These are phyloP conservation scores for Lepidocyrtinus sp. DNA, from an alignment of 2,888 invertebrate species.

Conservation along the genomic window DNA sequence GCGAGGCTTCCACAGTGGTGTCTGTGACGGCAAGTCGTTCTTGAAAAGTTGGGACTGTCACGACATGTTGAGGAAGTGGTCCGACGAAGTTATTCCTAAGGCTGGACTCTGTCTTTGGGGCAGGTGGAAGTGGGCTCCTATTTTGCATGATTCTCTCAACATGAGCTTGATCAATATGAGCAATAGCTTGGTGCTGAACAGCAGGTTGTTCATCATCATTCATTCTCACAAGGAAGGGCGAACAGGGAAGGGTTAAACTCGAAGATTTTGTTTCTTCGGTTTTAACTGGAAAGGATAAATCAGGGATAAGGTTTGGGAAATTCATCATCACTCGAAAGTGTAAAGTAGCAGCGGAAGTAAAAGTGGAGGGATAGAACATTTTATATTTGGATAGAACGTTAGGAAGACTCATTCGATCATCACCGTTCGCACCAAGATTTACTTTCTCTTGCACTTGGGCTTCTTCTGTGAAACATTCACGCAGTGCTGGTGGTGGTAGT, in stretches of 20 bases:
- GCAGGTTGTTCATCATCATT: slow-evolving; percentile 16
- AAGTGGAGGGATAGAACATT: slow-evolving; percentile 1
- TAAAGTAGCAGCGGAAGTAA: neutral
- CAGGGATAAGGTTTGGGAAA: slow-evolving; percentile 35
- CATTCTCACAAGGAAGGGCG: neutral
- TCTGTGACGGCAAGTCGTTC: neutral
- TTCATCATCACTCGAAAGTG: slow-evolving; percentile 32
- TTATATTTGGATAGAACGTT: neutral
- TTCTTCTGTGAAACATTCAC: slow-evolving; percentile 29
- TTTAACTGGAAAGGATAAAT: slow-evolving; percentile 25
- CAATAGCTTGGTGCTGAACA: slow-evolving; percentile 3
- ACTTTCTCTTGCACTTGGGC: neutral
- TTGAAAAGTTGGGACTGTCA: slow-evolving; percentile 23
- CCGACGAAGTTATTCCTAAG: neutral
- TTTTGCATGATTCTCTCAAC: slow-evolving; percentile 28
- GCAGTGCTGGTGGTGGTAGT: slow-evolving; percentile 11
- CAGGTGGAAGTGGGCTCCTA: slow-evolving; percentile 33
- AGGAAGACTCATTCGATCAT: slow-evolving; percentile 16
- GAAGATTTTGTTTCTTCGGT: neutral
- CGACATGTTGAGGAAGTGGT: slow-evolving; percentile 31
- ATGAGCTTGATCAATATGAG: slow-evolving; percentile 2
- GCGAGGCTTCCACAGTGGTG: slow-evolving; percentile 24
- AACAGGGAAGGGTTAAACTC: slow-evolving; percentile 1
- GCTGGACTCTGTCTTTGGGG: slow-evolving; percentile 30
- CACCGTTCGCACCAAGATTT: slow-evolving; percentile 2